Base-by-base conservation (phyloP, 1,140 invertebrate species). In the Drosophila leontia region DNA sequence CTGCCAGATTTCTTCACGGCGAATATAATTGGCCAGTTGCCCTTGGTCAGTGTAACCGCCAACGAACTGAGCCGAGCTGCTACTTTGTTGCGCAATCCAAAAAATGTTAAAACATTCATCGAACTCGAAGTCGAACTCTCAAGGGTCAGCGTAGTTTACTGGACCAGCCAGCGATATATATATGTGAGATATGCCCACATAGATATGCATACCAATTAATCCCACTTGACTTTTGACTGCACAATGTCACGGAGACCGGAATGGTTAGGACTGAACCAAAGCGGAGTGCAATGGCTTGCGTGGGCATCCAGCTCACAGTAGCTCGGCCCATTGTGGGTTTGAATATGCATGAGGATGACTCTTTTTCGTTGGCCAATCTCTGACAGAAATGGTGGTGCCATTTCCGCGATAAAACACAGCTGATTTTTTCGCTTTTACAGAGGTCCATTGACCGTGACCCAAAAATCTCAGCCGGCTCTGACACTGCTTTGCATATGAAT, bases 401-500 rank as follows among this genome's bases (percentile, higher is more conserved):
- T 82, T 75, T 72, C 62, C 80, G 81, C 76, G 74, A 53, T 44
- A 39, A 17, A 53, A 17, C 62, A 55, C 53, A 59, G 62, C 56
- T 78, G 55, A 53, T 80, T 59, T 64, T 68, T 45, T 62, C 17
- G 57, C 35, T 68, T 56, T 80, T 70, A 55, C 57, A 57, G 61
- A 76, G 85, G 81, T 90, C 86, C 78, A 82, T 90, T 90, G 85
- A 85, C 85, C 85, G 82, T 90, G 85, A 90, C 85, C 82, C 72
- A 91, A 90, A 83, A 84, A 63, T 48, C 50, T 29, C 56, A 51
- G 65, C 63, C 75, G 67, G 53, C 69, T 29, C n/a, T 7, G 50
- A 32, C 12, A 32, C 75, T 67, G 58, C 60, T 88, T 88, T 90
- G 85, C 84, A 88, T 88, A 88, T 75, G 77, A 83, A 81, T 57